phyloP scores from a whole-genome alignment of 2,797 vertebrate genomes.

The Phoxinus dragarum region DNA sequence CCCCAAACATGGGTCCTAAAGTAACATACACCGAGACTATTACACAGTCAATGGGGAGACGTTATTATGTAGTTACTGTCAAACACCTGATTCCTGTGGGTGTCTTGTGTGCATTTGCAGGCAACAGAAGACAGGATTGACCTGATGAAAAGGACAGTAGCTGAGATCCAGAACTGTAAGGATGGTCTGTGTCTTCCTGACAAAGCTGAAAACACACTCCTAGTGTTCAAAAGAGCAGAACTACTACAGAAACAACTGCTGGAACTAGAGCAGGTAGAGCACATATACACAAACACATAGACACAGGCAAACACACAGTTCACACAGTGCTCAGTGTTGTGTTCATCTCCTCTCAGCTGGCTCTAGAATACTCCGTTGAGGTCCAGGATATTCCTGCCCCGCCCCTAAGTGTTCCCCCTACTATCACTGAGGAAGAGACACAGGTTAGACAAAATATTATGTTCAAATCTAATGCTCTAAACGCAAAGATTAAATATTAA shows the following conservation, averaged over 20 bases:
- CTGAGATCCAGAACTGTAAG: constrained; percentile 84
- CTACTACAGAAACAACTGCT: constrained; percentile 81
- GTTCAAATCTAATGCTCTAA: neutral
- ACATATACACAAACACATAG: constrained; percentile 7
- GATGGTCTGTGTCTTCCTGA: constrained; percentile 80
- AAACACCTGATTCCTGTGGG: neutral
- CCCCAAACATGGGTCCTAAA: neutral
- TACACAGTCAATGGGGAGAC: neutral
- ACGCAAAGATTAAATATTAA: too few relatives aligned
- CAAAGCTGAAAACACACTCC: constrained; percentile 77
- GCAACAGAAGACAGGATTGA: constrained; percentile 80
- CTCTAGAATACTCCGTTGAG: constrained; percentile 44
- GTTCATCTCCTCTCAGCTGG: constrained; percentile 42
- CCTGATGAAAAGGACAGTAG: constrained; percentile 84
- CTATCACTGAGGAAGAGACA: constrained; percentile 48
- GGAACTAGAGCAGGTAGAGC: constrained; percentile 82
- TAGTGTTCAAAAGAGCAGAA: constrained; percentile 82
- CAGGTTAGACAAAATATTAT: constrained; percentile 61
- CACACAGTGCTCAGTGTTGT: neutral
- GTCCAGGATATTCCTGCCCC: constrained; percentile 21
- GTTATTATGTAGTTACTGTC: neutral
- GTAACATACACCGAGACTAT: neutral
- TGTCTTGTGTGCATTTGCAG: constrained; percentile 69
- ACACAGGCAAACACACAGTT: constrained; percentile 16
- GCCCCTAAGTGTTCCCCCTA: constrained; percentile 30